Evolutionary conservation across 1,140 invertebrate species (phyloP), one percentile per base, ranked within the genome.

Genomic region (Pygmarrhopalites habei): DNA sequence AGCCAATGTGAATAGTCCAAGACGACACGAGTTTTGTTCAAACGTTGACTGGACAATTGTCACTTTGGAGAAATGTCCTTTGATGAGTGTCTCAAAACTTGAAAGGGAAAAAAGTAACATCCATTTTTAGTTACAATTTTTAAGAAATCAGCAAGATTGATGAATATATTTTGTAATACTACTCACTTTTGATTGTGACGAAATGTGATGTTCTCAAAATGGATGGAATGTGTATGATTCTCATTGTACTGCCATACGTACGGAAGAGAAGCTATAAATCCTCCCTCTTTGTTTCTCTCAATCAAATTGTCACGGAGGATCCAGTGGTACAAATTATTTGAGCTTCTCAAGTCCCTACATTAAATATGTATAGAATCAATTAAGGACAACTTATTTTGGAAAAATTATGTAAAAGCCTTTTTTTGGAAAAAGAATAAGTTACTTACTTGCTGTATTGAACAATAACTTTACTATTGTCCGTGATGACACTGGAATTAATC

Each of bases 171-270:
- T n/a, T n/a, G n/a, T n/a, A n/a, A n/a, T n/a, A n/a, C n/a, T n/a
- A n/a, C n/a, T n/a, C n/a, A n/a, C n/a, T 89, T 82, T n/a, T 83
- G 77, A 74, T 98, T 98, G 64, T 85, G 81, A 29, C 83, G 78
- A 82, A 95, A 91, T 0, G 86, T 88, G 67, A 92, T 92, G 69
- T 96, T 91, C 55, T 85, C 81, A 68, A 95, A 83, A 71, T 85
- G 87, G 25, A 96, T 79, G 0, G 88, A 86, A 75, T 97, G 93
- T 0, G 91, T 94, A 68, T 90, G 92, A 73, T 95, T 95, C 75
- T 94, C 90, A 72, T 94, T 89, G 70, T 95, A 94, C 69, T 95
- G 85, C 89, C 91, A 95, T 12, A 95, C 90, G 72, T 95, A 95
- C 0, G 94, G 93, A 15, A 97, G 74, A 0, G 82, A 80, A 1